Evolutionary conservation across 2,888 invertebrate species (phyloP), one percentile per base, ranked within the genome.

Genomic region (Drosophila neotestacea): DNA sequence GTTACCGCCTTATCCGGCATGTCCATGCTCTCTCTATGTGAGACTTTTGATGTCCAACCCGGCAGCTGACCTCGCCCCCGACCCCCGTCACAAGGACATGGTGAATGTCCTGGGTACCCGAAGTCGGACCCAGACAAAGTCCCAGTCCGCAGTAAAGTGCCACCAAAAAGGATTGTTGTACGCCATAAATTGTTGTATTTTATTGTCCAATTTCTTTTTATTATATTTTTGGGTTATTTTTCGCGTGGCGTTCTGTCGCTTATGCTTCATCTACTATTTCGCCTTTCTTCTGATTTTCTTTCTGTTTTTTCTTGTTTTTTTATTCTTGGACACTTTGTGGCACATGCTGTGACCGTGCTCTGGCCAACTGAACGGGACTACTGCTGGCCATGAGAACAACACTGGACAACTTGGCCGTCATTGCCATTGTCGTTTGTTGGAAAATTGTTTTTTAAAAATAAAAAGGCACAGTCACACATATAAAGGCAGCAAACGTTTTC

Each of bases 191-290:
- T 86, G 80, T 79, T 84, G 87, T 88, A 86, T 88, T 86, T 86
- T 86, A 86, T 88, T 88, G 86, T 86, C 85, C 87, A 86, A 86
- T 86, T 86, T 86, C 81, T 88, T 88, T 86, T 88, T 86, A 86
- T 88, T 86, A 88, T 86, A 82, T 85, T 80, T 84, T 75, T 79
- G 70, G 74, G 68, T 71, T 71, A 70, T 85, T 81, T 81, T 80
- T 71, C 70, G 81, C 81, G 76, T 62, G 77, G 71, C 70, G 70
- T 77, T 77, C 77, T 79, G 75, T 76, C 77, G 82, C 87, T 83
- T 81, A 77, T 86, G 83, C 83, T 79, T 86, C 83, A 83, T 83
- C 85, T 86, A 84, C 77, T 79, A 77, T 70, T 86, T 78, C 63
- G 70, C 48, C 69, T 77, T 75, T 64, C 65, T 65, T 76, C 44